Evolutionary conservation across 1,140 invertebrate genomes (phyloP), one percentile per base, ranked within the genome.

Genomic region (Apis mellifera): DNA sequence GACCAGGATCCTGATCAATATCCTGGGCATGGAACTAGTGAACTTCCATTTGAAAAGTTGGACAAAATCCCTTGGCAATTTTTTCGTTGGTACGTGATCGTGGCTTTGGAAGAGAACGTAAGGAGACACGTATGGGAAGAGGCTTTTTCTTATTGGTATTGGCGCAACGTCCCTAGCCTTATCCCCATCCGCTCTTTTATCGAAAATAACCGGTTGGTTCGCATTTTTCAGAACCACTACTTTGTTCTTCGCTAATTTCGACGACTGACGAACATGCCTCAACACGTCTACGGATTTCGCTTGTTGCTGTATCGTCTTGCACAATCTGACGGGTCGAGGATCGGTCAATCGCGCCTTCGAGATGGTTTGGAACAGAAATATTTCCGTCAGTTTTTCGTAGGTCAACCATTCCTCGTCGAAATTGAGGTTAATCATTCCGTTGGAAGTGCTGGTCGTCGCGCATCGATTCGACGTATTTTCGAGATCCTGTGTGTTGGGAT

Each of bases 371-470:
- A 52, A 23, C 17, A 81, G 9, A 12, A 50, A 42, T 3, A 15
- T 32, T 23, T 76, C 79, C 7, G 79, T 82, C 19, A 82, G 32
- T 17, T 60, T 57, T 9, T 68, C 73, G 21, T 82, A 82, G 7
- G 9, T 54, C 54, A 68, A 15, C 79, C 79, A 82, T 17, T 82
- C 79, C 3, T 69, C 79, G 55, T 76, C 79, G 11, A 11, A 15
- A 11, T 76, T 8, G n/a, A 82, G 73, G 79, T 76, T 68, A 60
- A 62, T 76, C 55, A 52, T 26, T 3, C 73, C 79, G 19, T 59
- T 55, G 26, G 64, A 69, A 0, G 79, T 82, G 21, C 52, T 42
- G 2, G 79, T 82, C 4, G 64, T 21, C 2, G 64, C 72, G 68
- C 72, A 59, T 3, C 23, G 64, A 1, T 17, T 26, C 1, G 23